A percentile compares a stretch with the other conserved stretches of the same genome.
Conservation (phyloP, 2,888 invertebrate genomes). For the Leptinotarsa juncta region DNA sequence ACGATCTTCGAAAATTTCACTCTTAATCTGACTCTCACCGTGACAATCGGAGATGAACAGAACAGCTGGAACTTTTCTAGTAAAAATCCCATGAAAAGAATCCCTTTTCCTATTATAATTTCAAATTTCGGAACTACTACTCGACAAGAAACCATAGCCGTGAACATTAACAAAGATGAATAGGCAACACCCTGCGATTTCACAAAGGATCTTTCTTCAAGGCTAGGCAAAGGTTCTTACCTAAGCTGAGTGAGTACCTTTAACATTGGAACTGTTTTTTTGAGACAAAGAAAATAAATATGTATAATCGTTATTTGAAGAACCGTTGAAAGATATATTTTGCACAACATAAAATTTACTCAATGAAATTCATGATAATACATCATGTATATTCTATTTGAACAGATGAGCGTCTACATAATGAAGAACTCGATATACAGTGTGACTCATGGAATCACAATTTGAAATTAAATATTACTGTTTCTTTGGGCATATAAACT, state of each 20-base stretch:
- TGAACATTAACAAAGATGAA: slow-evolving; percentile 14
- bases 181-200: slow-evolving; percentile 1
- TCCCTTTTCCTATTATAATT: slow-evolving; percentile 18
- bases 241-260: background rate
- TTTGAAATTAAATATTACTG: too few species aligned
- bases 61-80: slow-evolving; percentile 16
- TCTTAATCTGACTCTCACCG: background rate
- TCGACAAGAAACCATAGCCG: background rate
- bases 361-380: too few species aligned
- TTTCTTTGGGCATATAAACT: too few species aligned
- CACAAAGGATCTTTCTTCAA: slow-evolving; percentile 12
- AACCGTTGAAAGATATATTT: too few species aligned
- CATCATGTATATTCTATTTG: too few species aligned
- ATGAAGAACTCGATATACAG: too few species aligned
- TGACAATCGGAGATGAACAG: background rate
- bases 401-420: too few species aligned
- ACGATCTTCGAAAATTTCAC: background rate
- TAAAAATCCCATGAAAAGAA: slow-evolving; percentile 7
- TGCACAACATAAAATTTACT: too few species aligned
- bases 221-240: slow-evolving; percentile 4
- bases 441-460: too few species aligned
- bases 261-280: background rate
- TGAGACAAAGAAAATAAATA: too few species aligned
- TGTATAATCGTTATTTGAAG: too few species aligned
- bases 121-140: slow-evolving; percentile 12